These are phyloP conservation scores for Epinephelus lanceolatus DNA, from an alignment of 2,113 vertebrate species.

Conservation along the genomic window DNA sequence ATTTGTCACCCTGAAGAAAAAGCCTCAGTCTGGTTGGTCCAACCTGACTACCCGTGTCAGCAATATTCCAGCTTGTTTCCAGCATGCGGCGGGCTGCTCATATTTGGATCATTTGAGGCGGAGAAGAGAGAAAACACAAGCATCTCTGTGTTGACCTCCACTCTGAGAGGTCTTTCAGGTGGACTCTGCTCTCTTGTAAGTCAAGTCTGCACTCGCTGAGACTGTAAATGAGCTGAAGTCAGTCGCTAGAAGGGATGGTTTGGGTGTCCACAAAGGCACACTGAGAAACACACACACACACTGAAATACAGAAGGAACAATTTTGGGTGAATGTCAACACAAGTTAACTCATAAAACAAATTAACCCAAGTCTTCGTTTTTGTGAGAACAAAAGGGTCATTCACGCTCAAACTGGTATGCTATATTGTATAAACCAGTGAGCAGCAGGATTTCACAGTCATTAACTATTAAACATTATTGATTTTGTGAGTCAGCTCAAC, in stretches of 20 bases:
- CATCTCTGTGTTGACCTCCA: constrained; percentile 62
- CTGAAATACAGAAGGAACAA: not conserved
- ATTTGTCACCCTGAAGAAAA: constrained; percentile 67
- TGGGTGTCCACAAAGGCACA: constrained; percentile 7
- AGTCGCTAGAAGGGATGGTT: not conserved
- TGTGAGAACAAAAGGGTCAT: constrained; percentile 25
- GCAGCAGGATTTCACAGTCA: constrained; percentile 18
- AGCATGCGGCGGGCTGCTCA: constrained; percentile 48
- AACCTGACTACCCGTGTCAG: constrained; percentile 56
- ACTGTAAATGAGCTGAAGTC: constrained; percentile 53
- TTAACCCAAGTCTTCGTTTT: not conserved
- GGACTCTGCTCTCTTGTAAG: constrained; percentile 22
- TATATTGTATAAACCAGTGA: constrained; percentile 2
- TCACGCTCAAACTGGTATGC: constrained; percentile 2
- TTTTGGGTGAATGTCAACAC: constrained; percentile 1
- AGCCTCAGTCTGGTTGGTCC: constrained; percentile 56
- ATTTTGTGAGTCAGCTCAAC: constrained; percentile 52
- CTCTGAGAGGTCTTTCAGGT: constrained; percentile 73
- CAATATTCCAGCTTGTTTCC: constrained; percentile 58
- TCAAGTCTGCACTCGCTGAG: constrained; percentile 41
- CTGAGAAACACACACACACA: not conserved
- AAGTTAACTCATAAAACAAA: constrained; percentile 5
- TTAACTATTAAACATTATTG: constrained; percentile 29
- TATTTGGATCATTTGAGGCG: constrained; percentile 58
- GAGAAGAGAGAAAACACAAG: constrained; percentile 60